Percentiles rank a stretch among this genome's conserved stretches.
These are phyloP conservation scores for Entomobrya proxima DNA, from an alignment of 2,888 invertebrate genomes.

Conservation along the genomic window DNA sequence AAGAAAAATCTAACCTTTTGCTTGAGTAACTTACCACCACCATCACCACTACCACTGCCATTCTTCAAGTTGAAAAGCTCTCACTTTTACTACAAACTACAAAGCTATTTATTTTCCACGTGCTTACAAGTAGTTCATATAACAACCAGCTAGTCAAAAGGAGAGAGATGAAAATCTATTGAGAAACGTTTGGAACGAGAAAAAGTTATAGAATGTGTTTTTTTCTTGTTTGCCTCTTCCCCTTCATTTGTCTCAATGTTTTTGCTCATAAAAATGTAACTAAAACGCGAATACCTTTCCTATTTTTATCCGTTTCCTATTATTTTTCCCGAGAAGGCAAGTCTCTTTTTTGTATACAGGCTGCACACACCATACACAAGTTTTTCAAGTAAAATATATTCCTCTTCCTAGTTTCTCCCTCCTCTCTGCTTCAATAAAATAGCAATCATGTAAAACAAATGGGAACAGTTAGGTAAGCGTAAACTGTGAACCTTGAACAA, in stretches of 20 bases:
- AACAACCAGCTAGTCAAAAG: neutral
- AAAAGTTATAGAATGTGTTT: neutral
- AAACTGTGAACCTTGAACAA: conserved; percentile 12
- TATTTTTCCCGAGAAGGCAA: neutral
- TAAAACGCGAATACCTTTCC: conserved; percentile 35
- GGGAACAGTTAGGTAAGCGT: conserved; percentile 41
- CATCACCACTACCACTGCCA: neutral
- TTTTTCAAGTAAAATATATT: conserved; percentile 7
- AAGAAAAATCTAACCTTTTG: conserved; percentile 31
- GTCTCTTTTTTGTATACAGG: neutral
- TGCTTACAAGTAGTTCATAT: neutral
- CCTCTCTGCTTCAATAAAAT: conserved; percentile 17
- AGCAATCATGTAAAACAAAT: conserved; percentile 54
- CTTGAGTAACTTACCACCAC: neutral
- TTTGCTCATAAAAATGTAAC: conserved; percentile 45
- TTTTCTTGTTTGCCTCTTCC: conserved; percentile 37
- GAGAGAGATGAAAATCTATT: neutral
- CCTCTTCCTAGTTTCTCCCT: neutral
- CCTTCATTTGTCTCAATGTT: conserved; percentile 50
- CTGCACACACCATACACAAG: neutral
- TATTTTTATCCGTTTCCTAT: neutral
- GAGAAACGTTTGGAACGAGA: neutral
- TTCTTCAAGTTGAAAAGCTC: conserved; percentile 39
- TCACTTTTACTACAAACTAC: conserved; percentile 34
- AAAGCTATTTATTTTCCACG: conserved; percentile 11